Evolutionary conservation across 2,888 invertebrate genomes (phyloP).

Genomic region (Ditylenchus weischeri): DNA sequence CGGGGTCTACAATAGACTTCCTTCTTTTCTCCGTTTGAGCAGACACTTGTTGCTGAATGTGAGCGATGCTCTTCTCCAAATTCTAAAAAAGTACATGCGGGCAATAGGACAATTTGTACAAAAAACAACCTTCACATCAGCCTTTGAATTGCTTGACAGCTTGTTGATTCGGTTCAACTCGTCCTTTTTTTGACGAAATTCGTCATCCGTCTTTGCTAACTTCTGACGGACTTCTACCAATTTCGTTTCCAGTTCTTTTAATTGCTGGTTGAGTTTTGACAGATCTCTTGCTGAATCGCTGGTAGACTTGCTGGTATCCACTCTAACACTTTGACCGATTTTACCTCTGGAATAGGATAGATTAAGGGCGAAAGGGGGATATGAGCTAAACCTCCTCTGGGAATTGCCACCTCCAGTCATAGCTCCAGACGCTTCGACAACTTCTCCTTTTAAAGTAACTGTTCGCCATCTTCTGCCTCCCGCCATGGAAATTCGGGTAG

Average conservation of each 20-base stretch:
- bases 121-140: slow-evolving; percentile 7
- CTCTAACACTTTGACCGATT: slow-evolving; percentile 34
- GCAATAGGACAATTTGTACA: background rate
- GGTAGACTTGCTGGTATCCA: slow-evolving; percentile 23
- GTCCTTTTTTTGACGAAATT: slow-evolving; percentile 16
- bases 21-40: slow-evolving; percentile 21
- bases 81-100: slow-evolving; percentile 16
- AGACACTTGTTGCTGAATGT: slow-evolving; percentile 43
- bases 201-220: slow-evolving; percentile 57
- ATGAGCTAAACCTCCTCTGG: slow-evolving; percentile 22
- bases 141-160: slow-evolving; percentile 6
- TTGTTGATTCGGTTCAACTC: slow-evolving; percentile 9
- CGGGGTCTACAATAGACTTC: slow-evolving; percentile 16
- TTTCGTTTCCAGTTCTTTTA: slow-evolving; percentile 38
- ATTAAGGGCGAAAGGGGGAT: background rate
- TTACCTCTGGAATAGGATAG: slow-evolving; percentile 27
- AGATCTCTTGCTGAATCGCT: slow-evolving; percentile 16
- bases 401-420: slow-evolving; percentile 87
- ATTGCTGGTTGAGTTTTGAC: slow-evolving; percentile 21
- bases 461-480: slow-evolving; percentile 71
- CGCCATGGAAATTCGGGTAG: slow-evolving; percentile 64
- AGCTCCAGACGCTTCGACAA: slow-evolving; percentile 84
- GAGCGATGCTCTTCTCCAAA: slow-evolving; percentile 15
- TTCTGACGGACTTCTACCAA: slow-evolving; percentile 55
- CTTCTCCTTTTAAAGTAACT: slow-evolving; percentile 78